phyloP scores from a whole-genome alignment of 2,888 invertebrate species.

The Melanostoma mellinum region DNA sequence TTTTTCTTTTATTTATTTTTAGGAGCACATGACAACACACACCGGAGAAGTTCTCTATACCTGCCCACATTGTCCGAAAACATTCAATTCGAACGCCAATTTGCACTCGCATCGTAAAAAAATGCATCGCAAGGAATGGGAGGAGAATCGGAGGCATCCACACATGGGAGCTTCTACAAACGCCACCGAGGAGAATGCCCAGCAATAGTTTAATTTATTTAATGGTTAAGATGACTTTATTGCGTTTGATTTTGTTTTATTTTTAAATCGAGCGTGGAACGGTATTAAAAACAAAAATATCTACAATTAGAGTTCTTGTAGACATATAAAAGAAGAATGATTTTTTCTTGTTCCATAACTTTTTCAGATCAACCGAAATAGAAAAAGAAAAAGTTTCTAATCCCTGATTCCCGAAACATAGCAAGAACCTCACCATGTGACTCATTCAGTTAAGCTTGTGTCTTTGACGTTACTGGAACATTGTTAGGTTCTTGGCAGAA shows the following conservation, averaged over 20 bases:
- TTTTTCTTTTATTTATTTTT: constrained; percentile 34
- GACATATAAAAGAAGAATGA: too few species aligned
- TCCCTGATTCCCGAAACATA: too few species aligned
- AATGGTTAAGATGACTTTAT: neutral
- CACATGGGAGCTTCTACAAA: constrained; percentile 51
- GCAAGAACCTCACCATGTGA: too few species aligned
- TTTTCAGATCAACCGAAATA: too few species aligned
- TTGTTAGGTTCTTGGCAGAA: too few species aligned
- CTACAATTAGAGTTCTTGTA: too few species aligned
- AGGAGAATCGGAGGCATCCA: constrained; percentile 74
- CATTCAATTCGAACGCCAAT: constrained; percentile 79
- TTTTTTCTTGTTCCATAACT: too few species aligned
- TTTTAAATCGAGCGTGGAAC: too few species aligned
- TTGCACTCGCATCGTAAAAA: constrained; percentile 80
- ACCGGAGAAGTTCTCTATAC: constrained; percentile 78
- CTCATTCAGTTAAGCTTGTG: too few species aligned
- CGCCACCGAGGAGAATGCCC: constrained; percentile 28
- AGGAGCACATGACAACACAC: constrained; percentile 80
- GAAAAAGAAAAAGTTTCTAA: too few species aligned
- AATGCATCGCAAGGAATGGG: constrained; percentile 79
- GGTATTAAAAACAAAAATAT: too few species aligned
- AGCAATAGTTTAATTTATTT: constrained; percentile 1
- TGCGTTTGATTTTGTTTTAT: neutral
- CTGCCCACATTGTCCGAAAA: constrained; percentile 79
- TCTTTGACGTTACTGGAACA: too few species aligned